Percentiles rank a stretch among this genome's conserved stretches.
Evolutionary conservation across 2,888 invertebrate species (phyloP).

Genomic region (Drosophila histrio): DNA sequence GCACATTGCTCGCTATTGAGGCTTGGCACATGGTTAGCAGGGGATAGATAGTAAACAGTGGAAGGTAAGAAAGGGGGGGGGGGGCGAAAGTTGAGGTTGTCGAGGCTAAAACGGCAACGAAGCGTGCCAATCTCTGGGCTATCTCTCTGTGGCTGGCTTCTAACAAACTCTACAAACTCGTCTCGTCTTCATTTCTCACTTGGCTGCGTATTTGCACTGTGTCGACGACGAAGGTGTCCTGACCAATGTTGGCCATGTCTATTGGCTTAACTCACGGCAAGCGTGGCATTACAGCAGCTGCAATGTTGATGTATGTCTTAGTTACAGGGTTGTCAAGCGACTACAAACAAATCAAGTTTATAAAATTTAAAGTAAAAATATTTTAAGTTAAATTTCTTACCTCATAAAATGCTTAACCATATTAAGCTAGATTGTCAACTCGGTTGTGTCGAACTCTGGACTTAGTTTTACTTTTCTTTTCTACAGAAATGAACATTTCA

Average conservation of each 20-base stretch:
- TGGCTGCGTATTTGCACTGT: conserved; percentile 72
- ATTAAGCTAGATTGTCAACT: too few species aligned
- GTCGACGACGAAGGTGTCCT: conserved; percentile 21
- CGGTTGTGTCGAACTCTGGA: too few species aligned
- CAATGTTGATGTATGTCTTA: conserved; percentile 48
- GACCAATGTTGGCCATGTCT: conserved; percentile 65
- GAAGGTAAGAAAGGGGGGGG: too few species aligned
- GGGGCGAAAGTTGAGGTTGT: background rate
- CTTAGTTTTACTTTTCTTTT: too few species aligned
- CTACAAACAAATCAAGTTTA: background rate
- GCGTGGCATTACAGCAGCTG: conserved; percentile 32
- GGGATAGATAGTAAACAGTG: background rate
- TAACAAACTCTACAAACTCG: conserved; percentile 65
- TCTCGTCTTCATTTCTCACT: conserved; percentile 79
- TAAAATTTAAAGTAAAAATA: background rate
- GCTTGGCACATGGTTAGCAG: conserved; percentile 52
- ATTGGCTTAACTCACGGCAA: conserved; percentile 51
- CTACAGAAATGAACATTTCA: too few species aligned
- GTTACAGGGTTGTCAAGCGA: conserved; percentile 51
- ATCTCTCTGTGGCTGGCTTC: conserved; percentile 13
- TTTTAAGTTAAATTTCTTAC: too few species aligned
- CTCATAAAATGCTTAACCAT: too few species aligned
- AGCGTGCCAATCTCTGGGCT: conserved; percentile 69
- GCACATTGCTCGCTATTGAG: conserved; percentile 25
- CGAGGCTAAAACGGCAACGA: conserved; percentile 36